A percentile compares a stretch with the other conserved stretches of the same genome.
These are phyloP conservation scores for Drosophila navojoa DNA, from an alignment of 1,140 invertebrate species.

Conservation along the genomic window DNA sequence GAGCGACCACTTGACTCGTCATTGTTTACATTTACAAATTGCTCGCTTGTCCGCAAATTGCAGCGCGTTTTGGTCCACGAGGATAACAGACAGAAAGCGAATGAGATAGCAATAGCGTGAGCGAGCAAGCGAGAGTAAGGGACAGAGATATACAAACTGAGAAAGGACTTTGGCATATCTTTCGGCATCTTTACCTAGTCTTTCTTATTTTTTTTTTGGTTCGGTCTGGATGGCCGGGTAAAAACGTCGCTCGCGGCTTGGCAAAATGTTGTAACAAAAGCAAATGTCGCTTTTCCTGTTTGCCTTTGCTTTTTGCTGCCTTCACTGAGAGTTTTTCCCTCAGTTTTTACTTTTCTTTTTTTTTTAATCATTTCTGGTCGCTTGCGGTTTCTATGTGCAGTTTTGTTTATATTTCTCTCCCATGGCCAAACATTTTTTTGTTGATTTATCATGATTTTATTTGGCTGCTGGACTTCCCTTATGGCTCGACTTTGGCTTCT, in stretches of 20 bases:
- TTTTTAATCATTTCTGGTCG: slow-evolving; percentile 70
- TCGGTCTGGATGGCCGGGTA: slow-evolving; percentile 9
- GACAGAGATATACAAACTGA: not conserved
- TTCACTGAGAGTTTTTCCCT: slow-evolving; percentile 15
- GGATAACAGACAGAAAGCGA: slow-evolving; percentile 8
- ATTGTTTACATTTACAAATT: slow-evolving; percentile 83
- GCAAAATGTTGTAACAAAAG: slow-evolving; percentile 76
- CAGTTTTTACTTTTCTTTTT: slow-evolving; percentile 22
- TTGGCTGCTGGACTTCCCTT: slow-evolving; percentile 59
- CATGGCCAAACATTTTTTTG: slow-evolving; percentile 46
- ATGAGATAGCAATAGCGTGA: not conserved
- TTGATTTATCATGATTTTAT: slow-evolving; percentile 79
- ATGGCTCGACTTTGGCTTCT: slow-evolving; percentile 33
- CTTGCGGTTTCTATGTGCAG: slow-evolving; percentile 61
- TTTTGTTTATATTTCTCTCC: slow-evolving; percentile 70
- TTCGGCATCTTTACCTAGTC: slow-evolving; percentile 44
- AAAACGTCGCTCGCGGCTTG: slow-evolving; percentile 56
- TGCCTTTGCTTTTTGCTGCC: slow-evolving; percentile 48
- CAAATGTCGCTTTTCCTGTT: slow-evolving; percentile 78
- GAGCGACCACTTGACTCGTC: slow-evolving; percentile 74
- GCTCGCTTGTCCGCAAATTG: slow-evolving; percentile 81
- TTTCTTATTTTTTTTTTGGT: slow-evolving; percentile 19
- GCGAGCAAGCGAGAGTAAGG: not conserved
- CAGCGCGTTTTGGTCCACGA: slow-evolving; percentile 48
- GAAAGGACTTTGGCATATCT: slow-evolving; percentile 51